phyloP scores from a whole-genome alignment of 2,797 vertebrate species.

The Pseudochirops corinnae region DNA sequence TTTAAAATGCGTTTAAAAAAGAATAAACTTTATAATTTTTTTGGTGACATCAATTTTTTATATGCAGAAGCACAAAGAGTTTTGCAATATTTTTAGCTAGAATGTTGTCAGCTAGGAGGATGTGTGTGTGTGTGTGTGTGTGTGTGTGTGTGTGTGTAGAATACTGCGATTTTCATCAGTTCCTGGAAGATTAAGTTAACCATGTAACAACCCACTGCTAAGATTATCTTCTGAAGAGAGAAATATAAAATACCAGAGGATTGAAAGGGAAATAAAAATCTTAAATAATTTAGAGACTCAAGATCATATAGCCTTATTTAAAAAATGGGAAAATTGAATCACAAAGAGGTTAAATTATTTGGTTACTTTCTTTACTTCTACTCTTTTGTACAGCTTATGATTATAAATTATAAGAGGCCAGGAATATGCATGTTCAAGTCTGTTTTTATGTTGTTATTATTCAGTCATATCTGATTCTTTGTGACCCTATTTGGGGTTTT shows the following conservation, averaged over 20 bases:
- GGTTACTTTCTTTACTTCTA: background rate
- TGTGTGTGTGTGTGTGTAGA: background rate
- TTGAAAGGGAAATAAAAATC: background rate
- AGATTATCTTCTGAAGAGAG: background rate
- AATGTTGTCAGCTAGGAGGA: background rate
- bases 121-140: background rate
- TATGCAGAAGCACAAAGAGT: background rate
- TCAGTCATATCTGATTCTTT: too few species aligned
- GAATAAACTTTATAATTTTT: background rate
- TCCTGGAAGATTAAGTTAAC: background rate
- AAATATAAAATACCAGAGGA: background rate
- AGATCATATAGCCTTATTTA: background rate
- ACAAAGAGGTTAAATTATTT: background rate
- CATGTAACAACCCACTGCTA: background rate
- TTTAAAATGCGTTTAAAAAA: background rate
- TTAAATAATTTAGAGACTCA: background rate
- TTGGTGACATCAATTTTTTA: background rate
- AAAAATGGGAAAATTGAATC: background rate
- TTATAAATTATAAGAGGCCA: background rate
- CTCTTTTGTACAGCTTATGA: background rate
- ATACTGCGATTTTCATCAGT: background rate
- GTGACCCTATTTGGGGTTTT: background rate
- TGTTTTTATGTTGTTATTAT: background rate
- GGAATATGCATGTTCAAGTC: background rate
- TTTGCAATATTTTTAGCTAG: background rate